Conservation (phyloP, 64 coral and sea anemone genomes). For the Porites australiensis region DNA sequence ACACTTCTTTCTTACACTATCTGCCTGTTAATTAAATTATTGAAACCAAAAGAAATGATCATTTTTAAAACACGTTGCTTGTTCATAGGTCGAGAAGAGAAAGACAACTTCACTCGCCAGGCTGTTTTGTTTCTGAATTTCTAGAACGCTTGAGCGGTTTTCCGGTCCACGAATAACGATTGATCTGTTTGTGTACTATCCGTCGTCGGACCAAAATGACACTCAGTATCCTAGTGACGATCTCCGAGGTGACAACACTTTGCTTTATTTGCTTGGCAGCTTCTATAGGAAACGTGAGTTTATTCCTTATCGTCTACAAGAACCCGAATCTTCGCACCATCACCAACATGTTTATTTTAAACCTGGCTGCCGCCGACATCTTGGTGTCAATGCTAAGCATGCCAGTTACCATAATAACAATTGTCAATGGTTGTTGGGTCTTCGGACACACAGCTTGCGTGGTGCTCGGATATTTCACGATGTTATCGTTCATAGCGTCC, state of each 20-base stretch:
- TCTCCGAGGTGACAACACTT: slow-evolving; percentile 5
- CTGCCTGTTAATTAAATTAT: too few species aligned
- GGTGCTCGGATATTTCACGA: slow-evolving; percentile 60
- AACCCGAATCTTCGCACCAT: slow-evolving; percentile 54
- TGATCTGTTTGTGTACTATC: too few species aligned
- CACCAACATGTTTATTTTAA: slow-evolving; percentile 67
- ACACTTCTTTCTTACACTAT: too few species aligned
- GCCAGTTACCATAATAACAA: slow-evolving; percentile 64
- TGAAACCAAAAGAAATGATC: too few species aligned
- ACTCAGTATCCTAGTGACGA: not conserved
- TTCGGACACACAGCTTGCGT: slow-evolving; percentile 55
- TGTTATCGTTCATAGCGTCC: slow-evolving; percentile 74
- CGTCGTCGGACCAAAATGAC: not conserved
- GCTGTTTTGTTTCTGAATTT: too few species aligned
- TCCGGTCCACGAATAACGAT: too few species aligned
- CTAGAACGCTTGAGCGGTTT: too few species aligned
- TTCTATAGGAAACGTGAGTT: slow-evolving; percentile 41
- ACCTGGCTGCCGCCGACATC: slow-evolving; percentile 73
- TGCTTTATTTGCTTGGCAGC: slow-evolving; percentile 28
- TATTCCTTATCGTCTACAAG: slow-evolving; percentile 70
- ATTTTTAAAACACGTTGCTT: too few species aligned
- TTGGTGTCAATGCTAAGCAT: slow-evolving; percentile 72
- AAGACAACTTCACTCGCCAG: too few species aligned
- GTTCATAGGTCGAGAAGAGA: too few species aligned
- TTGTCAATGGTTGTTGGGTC: slow-evolving; percentile 35